Evolutionary conservation across 2,113 vertebrate species (phyloP).

Genomic region (Phasianus colchicus): DNA sequence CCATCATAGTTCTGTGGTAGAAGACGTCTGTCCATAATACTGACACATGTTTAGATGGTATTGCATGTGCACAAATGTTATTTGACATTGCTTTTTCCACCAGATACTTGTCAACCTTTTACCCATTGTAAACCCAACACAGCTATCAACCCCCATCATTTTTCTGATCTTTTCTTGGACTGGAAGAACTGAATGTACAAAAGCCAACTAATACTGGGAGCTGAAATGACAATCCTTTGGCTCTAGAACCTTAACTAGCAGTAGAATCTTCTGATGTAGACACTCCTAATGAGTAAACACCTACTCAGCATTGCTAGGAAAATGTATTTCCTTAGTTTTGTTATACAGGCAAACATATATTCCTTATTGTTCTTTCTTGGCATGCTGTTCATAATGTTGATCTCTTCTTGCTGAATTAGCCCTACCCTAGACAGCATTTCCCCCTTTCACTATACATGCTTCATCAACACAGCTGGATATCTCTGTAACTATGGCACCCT

Average conservation of each 20-base stretch:
- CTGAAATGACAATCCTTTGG: slow-evolving; percentile 24
- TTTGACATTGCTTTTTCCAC: background rate
- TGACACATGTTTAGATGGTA: background rate
- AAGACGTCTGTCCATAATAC: background rate
- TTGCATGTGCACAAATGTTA: background rate
- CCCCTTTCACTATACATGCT: background rate
- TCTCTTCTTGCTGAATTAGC: slow-evolving; percentile 52
- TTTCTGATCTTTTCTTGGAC: background rate
- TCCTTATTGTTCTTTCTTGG: slow-evolving; percentile 49
- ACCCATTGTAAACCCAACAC: background rate
- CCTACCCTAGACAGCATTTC: background rate
- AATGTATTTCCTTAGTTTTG: slow-evolving; percentile 67
- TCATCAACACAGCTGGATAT: slow-evolving; percentile 53
- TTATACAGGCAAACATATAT: slow-evolving; percentile 38
- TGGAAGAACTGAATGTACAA: background rate
- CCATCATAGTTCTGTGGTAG: background rate
- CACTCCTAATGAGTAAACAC: slow-evolving; percentile 61
- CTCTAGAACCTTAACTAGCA: slow-evolving; percentile 32
- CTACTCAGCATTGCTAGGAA: slow-evolving; percentile 52
- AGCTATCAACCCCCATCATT: background rate
- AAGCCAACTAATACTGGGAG: slow-evolving; percentile 14
- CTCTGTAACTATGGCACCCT: slow-evolving; percentile 49
- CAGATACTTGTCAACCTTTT: background rate
- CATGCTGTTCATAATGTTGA: slow-evolving; percentile 24
- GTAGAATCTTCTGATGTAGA: slow-evolving; percentile 19